phyloP scores from a whole-genome alignment of 2,797 vertebrate species.

The Cygnus olor region DNA sequence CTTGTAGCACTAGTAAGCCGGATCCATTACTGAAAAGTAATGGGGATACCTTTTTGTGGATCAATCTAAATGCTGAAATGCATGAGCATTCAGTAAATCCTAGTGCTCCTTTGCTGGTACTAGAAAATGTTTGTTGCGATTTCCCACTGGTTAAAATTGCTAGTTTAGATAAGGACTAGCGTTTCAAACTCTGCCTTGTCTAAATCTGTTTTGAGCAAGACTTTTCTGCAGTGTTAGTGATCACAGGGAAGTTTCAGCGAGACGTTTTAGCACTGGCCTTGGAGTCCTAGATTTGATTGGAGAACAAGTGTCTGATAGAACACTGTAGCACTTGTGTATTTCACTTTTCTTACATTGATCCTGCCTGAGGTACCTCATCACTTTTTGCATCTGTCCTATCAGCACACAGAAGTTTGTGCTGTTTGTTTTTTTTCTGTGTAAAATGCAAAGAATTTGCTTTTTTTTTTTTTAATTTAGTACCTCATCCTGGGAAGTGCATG shows the following conservation, averaged over 20 bases:
- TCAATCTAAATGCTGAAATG: constrained; percentile 55
- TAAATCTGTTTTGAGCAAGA: background rate
- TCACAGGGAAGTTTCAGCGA: background rate
- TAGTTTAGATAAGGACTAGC: background rate
- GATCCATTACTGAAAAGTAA: constrained; percentile 75
- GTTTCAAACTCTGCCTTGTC: background rate
- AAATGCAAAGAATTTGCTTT: constrained; percentile 77
- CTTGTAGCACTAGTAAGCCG: constrained; percentile 14
- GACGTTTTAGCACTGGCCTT: constrained; percentile 4
- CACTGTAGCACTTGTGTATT: background rate
- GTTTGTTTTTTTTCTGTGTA: constrained; percentile 25
- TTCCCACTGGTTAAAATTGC: background rate
- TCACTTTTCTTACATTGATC: constrained; percentile 65
- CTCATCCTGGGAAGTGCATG: constrained; percentile 97
- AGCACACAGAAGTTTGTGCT: constrained; percentile 26
- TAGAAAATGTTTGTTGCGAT: background rate
- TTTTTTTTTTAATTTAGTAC: constrained; percentile 82
- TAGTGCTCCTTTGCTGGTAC: constrained; percentile 7
- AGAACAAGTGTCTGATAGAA: background rate
- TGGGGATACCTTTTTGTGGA: constrained; percentile 63
- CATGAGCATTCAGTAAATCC: background rate
- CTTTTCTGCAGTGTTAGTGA: background rate
- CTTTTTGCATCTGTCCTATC: constrained; percentile 62
- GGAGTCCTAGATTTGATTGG: background rate
- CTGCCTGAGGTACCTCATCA: constrained; percentile 53